A percentile compares a stretch with the other conserved stretches of the same genome.
These are phyloP conservation scores for Teinopalpus imperialis DNA, from an alignment of 2,888 invertebrate species.

Conservation along the genomic window DNA sequence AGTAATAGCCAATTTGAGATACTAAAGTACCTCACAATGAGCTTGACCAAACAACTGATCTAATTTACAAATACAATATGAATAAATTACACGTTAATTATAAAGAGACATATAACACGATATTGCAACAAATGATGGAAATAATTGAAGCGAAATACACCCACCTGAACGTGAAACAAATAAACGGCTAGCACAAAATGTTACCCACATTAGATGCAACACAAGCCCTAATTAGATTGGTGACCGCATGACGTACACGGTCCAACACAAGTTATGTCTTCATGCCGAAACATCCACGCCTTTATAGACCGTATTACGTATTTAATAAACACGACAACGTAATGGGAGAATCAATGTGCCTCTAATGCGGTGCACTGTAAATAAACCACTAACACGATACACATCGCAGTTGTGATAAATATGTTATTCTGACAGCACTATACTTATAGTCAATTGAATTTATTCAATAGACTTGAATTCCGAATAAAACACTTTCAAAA, in stretches of 20 bases:
- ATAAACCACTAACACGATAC: conserved; percentile 20
- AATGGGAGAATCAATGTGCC: conserved; percentile 11
- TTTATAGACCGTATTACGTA: conserved; percentile 21
- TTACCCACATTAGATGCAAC: conserved; percentile 13
- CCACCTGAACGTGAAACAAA: conserved; percentile 5
- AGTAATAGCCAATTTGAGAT: no score
- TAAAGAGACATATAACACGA: no score
- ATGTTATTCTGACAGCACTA: conserved; percentile 8
- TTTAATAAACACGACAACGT: conserved; percentile 16
- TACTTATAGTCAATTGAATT: conserved; percentile 4
- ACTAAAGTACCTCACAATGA: no score
- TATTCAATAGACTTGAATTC: neutral
- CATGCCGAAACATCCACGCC: conserved; percentile 29
- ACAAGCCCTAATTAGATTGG: conserved; percentile 34
- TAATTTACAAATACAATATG: no score
- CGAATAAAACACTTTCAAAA: no score
- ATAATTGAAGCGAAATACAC: neutral
- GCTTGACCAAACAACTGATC: no score
- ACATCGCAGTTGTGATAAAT: conserved; percentile 15
- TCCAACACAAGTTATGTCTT: conserved; percentile 21
- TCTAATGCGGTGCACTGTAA: conserved; percentile 12
- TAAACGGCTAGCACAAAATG: conserved; percentile 1
- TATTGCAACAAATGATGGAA: no score
- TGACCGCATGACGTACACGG: conserved; percentile 28
- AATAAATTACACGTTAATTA: no score